Evolutionary conservation across 2,888 invertebrate species (phyloP).

Genomic region (Eupithecia abbreviata): DNA sequence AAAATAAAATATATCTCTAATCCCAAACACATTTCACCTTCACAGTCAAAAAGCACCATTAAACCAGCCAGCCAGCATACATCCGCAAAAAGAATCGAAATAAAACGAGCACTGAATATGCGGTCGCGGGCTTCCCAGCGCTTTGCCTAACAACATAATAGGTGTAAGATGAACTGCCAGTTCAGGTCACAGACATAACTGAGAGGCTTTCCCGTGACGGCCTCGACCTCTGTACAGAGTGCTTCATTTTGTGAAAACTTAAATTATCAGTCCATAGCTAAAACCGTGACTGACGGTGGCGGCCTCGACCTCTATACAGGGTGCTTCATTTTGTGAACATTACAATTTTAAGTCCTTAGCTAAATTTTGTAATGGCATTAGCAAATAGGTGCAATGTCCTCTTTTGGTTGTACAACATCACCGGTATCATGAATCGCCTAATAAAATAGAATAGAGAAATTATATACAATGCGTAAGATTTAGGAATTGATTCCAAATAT

Average conservation of each 20-base stretch:
- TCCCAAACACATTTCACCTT: not conserved
- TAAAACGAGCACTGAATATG: slow-evolving; percentile 23
- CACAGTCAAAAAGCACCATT: slow-evolving; percentile 8
- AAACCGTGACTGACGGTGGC: slow-evolving; percentile 56
- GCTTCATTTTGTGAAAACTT: not conserved
- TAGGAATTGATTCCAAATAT: no score
- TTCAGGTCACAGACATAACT: slow-evolving; percentile 59
- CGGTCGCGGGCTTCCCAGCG: slow-evolving; percentile 37
- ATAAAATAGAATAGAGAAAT: no score
- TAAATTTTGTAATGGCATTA: no score
- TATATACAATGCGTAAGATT: no score
- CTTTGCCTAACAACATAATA: slow-evolving; percentile 42
- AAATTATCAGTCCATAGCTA: not conserved
- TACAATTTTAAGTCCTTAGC: not conserved
- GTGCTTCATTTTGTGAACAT: not conserved
- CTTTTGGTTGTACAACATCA: no score
- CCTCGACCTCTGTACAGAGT: slow-evolving; percentile 58
- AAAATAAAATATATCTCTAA: not conserved
- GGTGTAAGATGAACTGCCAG: slow-evolving; percentile 54
- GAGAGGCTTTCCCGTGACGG: slow-evolving; percentile 78
- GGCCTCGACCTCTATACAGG: slow-evolving; percentile 62
- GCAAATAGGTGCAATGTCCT: no score
- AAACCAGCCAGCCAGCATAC: slow-evolving; percentile 33
- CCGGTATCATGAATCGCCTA: no score
- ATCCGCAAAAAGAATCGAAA: slow-evolving; percentile 17